Base-by-base conservation (phyloP, 2,113 vertebrate species). In the Myiozetetes cayanensis region DNA sequence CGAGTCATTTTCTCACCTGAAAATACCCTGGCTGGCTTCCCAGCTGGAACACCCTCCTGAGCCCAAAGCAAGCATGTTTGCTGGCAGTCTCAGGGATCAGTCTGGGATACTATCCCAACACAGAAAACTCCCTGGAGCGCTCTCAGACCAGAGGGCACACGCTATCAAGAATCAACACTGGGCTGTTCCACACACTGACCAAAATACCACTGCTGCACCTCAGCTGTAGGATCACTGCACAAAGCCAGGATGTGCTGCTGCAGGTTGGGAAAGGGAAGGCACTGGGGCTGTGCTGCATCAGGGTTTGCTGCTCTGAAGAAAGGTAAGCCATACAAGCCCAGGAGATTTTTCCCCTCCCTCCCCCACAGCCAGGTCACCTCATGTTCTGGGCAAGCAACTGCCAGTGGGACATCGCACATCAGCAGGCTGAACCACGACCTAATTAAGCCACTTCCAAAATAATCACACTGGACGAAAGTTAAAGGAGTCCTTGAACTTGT, bases 371-470 rank as follows among this genome's bases (percentile, higher is more conserved):
- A 83, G 43, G 24, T 63, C 71, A 92, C 19, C 21, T 76, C 71
- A 33, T 25, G 30, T 16, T 47, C 62, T 49, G 33, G 67, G 47
- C 59, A 93, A 66, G 56, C 39, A 68, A 44, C 39, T 9, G 18
- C 44, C 49, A 61, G 16, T 5, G 87, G 75, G 62, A 72, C 70
- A 85, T 47, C 35, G 71, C 52, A 47, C 16, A 78, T 39, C 31
- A 91, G 58, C 66, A 76, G 65, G 50, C 24, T 93, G 78, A 89
- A 93, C 0, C 1, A 61, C 1, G 17, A 61, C 78, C 71, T 90
- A 72, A 87, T 83, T 94, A 79, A 87, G 58, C 25, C 72, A 61
- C 56, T 81, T 81, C 89, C 77, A 93, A 87, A 94, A 89, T 86
- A 94, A 89, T 63, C 74, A 71, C 61, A 49, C 41, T 41, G 52